Conservation (phyloP, 64 coral and sea anemone species). For the Stichodactyla mertensii region DNA sequence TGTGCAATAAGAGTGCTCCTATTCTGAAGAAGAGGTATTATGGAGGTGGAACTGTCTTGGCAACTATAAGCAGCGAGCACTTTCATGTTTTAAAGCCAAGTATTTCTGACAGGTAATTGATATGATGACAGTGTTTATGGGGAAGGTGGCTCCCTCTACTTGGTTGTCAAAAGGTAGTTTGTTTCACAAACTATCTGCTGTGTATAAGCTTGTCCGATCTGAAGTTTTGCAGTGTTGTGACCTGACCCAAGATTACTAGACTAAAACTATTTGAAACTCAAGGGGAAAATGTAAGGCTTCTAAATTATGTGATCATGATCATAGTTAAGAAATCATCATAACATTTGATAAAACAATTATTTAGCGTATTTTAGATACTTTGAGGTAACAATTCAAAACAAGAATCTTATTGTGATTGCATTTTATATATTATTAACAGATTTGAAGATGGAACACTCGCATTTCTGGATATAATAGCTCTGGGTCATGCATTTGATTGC, state of each 20-base stretch:
- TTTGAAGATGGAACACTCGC: constrained; percentile 95
- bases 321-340: too few relatives aligned
- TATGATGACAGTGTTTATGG: not conserved
- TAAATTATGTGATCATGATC: too few relatives aligned
- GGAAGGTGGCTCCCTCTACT: not conserved
- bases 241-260: too few relatives aligned
- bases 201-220: too few relatives aligned
- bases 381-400: too few relatives aligned
- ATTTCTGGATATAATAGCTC: constrained; percentile 79
- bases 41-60: constrained; percentile 88
- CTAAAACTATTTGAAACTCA: too few relatives aligned
- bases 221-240: too few relatives aligned
- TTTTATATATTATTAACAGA: constrained; percentile 22
- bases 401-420: too few relatives aligned
- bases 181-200: too few relatives aligned
- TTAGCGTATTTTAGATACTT: too few relatives aligned
- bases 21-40: constrained; percentile 73
- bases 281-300: too few relatives aligned
- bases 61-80: constrained; percentile 68
- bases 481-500: constrained; percentile 65
- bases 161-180: not conserved
- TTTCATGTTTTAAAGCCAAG: constrained; percentile 55
- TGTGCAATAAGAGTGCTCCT: constrained; percentile 53
- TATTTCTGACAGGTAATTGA: constrained; percentile 54
- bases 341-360: too few relatives aligned